Base-by-base conservation (phyloP, 1,140 invertebrate species). In the Euura saliciscinereae region DNA sequence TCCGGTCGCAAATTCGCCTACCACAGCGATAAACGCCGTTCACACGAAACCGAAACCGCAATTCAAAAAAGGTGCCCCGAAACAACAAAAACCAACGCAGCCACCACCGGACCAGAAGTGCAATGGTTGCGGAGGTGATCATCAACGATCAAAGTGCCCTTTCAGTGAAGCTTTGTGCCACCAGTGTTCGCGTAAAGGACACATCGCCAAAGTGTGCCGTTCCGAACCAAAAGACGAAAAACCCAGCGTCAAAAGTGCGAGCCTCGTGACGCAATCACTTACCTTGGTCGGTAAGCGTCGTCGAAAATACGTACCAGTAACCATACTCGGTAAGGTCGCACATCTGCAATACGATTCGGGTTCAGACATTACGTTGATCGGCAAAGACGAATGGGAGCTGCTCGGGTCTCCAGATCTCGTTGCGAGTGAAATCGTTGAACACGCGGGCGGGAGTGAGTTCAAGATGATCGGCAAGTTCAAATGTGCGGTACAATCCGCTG, bases 281-380 rank as follows among this genome's bases (percentile, higher is more conserved):
- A 51, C 2, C 46, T 51, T 2, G 46, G 46, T 51, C 46, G 46
- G 46, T 51, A 51, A 51, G 46, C 46, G 46, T 51, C 46, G 46
- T 51, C 46, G 2, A 51, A 2, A 2, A 51, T 51, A 51, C 46
- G 46, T 51, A 51, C 7, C 2, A 51, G 46, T 51, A 2, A 69
- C 45, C 2, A 45, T 78, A 3, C 44, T 73, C 46, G 75, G 73
- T 59, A 74, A 78, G 70, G 8, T 7, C 1, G 11, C 73, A 3
- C 44, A 46, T 43, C 76, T 78, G 45, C 74, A 78, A 71, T 68
- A 75, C 10, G 74, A 76, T 43, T 74, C 74, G n/a, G 73, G 76
- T 45, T 71, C 69, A 66, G 44, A 43, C 4, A 74, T 76, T n/a
- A 76, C 75, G 8, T 65, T 78, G 28, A 66, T 78, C 2, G 69